Conservation (phyloP, 2,797 vertebrate species). For the Synaphobranchus kaupii region DNA sequence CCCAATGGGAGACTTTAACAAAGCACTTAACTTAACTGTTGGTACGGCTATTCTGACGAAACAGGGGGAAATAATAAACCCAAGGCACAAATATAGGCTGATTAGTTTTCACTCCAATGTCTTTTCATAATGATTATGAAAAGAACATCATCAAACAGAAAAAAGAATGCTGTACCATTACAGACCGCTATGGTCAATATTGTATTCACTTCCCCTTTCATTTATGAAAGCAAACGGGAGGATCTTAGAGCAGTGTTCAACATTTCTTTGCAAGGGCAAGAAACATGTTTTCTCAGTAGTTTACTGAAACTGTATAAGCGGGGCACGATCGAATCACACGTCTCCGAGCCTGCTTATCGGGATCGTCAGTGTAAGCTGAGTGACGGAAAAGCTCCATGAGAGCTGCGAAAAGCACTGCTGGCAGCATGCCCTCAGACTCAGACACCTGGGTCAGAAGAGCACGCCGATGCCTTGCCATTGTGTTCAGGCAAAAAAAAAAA, state of each 20-base stretch:
- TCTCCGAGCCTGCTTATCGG: not conserved
- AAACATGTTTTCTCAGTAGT: not conserved
- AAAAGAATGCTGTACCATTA: slow-evolving; percentile 26
- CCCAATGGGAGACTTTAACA: slow-evolving; percentile 36
- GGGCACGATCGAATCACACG: not conserved
- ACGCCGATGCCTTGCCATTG: not conserved
- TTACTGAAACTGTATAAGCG: not conserved
- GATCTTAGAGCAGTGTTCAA: not conserved
- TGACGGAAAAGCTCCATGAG: slow-evolving; percentile 1
- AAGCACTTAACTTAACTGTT: slow-evolving; percentile 43
- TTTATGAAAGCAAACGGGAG: slow-evolving; percentile 6
- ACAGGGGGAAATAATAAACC: slow-evolving; percentile 40
- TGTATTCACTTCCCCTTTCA: not conserved
- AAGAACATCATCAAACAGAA: slow-evolving; percentile 23
- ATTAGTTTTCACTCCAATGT: slow-evolving; percentile 36
- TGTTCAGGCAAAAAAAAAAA: not conserved
- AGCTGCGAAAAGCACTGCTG: not conserved
- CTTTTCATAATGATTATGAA: slow-evolving; percentile 14
- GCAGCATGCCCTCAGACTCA: not conserved
- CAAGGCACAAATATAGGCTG: slow-evolving; percentile 40
- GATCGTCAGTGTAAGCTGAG: not conserved
- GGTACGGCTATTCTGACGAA: slow-evolving; percentile 28
- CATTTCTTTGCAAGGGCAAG: not conserved
- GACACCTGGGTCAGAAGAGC: not conserved
- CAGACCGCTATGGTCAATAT: not conserved